Conservation (phyloP, 2,113 vertebrate species). For the Bufo gargarizans region DNA sequence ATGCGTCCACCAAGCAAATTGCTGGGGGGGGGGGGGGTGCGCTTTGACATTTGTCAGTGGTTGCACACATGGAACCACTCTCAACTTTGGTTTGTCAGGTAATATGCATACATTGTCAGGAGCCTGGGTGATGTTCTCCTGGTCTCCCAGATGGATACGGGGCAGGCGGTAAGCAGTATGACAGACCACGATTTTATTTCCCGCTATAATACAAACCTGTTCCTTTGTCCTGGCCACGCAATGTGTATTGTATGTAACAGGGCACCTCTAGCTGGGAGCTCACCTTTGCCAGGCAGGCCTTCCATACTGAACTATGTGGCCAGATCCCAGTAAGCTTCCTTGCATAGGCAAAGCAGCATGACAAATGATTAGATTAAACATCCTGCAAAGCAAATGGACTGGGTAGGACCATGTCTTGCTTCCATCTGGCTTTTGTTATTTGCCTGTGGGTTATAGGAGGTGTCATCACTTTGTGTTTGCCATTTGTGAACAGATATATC, state of each 20-base stretch:
- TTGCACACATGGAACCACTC: too few species aligned
- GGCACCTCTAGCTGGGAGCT: neutral
- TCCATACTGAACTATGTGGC: neutral
- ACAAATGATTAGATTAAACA: constrained; percentile 12
- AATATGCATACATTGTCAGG: too few species aligned
- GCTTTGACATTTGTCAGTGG: too few species aligned
- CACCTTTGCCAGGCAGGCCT: neutral
- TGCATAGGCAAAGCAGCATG: constrained; percentile 37
- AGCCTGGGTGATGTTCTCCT: too few species aligned
- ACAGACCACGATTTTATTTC: too few species aligned
- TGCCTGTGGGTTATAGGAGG: constrained; percentile 24
- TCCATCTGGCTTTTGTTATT: constrained; percentile 24
- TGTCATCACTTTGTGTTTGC: constrained; percentile 1
- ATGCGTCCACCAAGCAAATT: too few species aligned
- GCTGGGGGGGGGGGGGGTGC: too few species aligned
- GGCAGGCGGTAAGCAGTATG: too few species aligned
- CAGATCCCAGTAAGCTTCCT: constrained; percentile 17
- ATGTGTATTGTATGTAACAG: neutral
- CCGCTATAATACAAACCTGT: neutral
- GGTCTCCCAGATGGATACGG: too few species aligned
- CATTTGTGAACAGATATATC: neutral
- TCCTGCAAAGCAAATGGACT: constrained; percentile 41
- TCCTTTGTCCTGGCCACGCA: too few species aligned
- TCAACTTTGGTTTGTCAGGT: too few species aligned
- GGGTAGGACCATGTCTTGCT: constrained; percentile 7